Evolutionary conservation across 2,113 vertebrate species (phyloP).

Genomic region (Fulmarus glacialis): DNA sequence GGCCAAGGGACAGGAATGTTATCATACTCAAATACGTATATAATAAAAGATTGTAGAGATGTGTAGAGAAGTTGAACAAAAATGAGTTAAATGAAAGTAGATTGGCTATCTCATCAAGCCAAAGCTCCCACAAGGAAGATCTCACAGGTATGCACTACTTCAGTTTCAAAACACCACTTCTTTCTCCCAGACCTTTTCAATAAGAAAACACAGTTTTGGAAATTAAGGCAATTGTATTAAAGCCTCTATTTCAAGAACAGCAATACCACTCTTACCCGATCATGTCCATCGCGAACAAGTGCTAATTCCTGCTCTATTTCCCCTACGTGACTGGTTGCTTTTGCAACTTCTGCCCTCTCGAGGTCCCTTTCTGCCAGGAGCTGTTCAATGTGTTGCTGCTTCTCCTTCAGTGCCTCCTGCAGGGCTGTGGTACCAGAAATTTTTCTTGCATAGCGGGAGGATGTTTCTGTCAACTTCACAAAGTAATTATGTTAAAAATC

Average conservation of each 20-base stretch:
- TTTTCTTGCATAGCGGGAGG: constrained; percentile 93
- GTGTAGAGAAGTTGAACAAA: background rate
- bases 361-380: constrained; percentile 95
- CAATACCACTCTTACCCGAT: constrained; percentile 81
- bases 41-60: background rate
- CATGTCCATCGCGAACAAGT: constrained; percentile 89
- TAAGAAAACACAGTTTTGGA: background rate
- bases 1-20: background rate
- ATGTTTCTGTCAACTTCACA: constrained; percentile 94
- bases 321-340: constrained; percentile 93
- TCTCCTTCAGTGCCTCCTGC: constrained; percentile 97
- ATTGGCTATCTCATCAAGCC: background rate
- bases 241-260: background rate
- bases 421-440: constrained; percentile 97
- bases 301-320: constrained; percentile 92
- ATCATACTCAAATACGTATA: background rate
- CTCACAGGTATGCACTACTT: background rate
- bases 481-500: constrained; percentile 24
- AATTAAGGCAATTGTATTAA: background rate
- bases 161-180: background rate
- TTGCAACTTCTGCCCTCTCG: constrained; percentile 95
- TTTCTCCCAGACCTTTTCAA: background rate
- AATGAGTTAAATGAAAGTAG: background rate
- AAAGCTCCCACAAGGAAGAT: background rate
- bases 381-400: constrained; percentile 98